These are phyloP conservation scores for Vanessa tameamea DNA, from an alignment of 1,140 invertebrate species.

Conservation along the genomic window DNA sequence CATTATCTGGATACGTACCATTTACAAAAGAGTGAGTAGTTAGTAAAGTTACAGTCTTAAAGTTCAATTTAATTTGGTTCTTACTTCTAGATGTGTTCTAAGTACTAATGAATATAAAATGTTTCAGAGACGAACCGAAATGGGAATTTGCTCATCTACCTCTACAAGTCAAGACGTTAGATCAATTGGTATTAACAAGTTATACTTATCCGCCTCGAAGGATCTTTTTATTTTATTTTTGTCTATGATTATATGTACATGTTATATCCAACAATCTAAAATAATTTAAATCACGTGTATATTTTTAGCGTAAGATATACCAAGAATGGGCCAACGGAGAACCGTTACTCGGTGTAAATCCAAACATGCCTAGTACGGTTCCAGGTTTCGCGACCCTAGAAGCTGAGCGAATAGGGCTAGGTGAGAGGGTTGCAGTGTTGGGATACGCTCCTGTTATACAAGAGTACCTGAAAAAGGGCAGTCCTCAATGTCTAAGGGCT, in stretches of 20 bases:
- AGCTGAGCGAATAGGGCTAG: conserved; percentile 84
- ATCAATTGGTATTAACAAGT: conserved; percentile 85
- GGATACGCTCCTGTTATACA: conserved; percentile 88
- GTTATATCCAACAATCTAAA: background rate
- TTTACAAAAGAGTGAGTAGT: conserved; percentile 82
- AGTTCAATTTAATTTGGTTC: no score
- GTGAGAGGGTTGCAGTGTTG: conserved; percentile 84
- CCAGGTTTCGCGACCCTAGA: conserved; percentile 83
- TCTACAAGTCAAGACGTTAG: conserved; percentile 90
- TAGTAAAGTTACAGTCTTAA: conserved; percentile 9
- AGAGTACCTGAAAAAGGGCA: conserved; percentile 93
- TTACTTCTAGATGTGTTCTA: background rate
- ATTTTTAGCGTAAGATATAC: conserved; percentile 84
- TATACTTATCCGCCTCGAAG: conserved; percentile 16
- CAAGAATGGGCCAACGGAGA: conserved; percentile 85
- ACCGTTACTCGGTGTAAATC: conserved; percentile 85
- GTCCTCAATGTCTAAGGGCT: conserved; percentile 88
- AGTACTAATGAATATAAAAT: conserved; percentile 8
- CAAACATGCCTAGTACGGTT: conserved; percentile 80
- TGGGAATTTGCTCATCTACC: conserved; percentile 95
- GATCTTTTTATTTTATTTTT: background rate
- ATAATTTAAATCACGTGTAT: conserved; percentile 1
- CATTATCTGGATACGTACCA: conserved; percentile 90
- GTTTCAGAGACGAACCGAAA: conserved; percentile 82
- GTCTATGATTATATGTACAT: background rate